Evolutionary conservation across 2,113 vertebrate species (phyloP), one percentile per base, ranked within the genome.

Genomic region (Saguinus midas): DNA sequence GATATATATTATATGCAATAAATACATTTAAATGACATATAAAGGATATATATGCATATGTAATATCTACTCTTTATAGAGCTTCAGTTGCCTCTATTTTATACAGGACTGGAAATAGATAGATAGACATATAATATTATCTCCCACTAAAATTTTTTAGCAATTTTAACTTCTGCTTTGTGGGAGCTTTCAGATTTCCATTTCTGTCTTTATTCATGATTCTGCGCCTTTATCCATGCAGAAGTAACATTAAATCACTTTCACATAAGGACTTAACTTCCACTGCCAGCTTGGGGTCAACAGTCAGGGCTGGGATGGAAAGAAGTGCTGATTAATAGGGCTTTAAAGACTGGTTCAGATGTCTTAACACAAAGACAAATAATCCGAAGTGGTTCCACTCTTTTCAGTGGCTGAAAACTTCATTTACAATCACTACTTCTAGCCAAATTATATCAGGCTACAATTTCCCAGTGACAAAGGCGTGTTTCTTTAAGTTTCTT

Each of bases 191-290:
- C 75, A 23, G 52, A 75, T 97, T 86, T 94, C 85, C 55, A 64
- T 83, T 91, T 93, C 94, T 79, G 45, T 86, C 96, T 68, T 75
- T 89, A 55, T 55, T 16, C 40, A 73, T 16, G 66, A 91, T 83
- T 89, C 52, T 35, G 25, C 66, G 50, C 83, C 66, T 96, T 93
- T 84, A 80, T 55, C 58, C 80, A 88, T 48, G 64, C 40, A 96
- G 84, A 96, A 95, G 76, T 90, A 95, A 94, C 84, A 52, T 43
- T 89, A 96, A 92, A 90, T 96, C 92, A 94, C 70, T 96, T 87
- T 84, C 90, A 79, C 61, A 83, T 58, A 73, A 78, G 90, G 79
- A 48, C 93, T 96, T 93, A 91, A 96, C 87, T 94, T 96, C 90
- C 40, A 23, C 85, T n/a, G 83, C 55, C 87, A 94, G 80, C 87